Conservation (phyloP, 2,113 vertebrate species). For the Meles meles region DNA sequence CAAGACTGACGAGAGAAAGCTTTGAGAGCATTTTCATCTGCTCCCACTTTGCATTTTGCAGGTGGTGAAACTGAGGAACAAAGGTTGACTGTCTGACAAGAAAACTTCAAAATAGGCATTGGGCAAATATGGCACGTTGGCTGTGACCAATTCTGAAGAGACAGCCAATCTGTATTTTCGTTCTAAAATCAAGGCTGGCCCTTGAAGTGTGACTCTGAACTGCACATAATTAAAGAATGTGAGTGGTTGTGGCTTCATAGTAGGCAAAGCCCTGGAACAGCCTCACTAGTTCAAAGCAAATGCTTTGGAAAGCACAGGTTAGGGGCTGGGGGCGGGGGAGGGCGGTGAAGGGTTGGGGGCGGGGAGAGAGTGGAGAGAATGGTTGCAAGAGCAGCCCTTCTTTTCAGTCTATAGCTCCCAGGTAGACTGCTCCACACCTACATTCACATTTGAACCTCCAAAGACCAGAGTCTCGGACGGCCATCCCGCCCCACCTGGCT, state of each 20-base stretch:
- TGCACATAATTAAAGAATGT: background rate
- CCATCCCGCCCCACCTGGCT: background rate
- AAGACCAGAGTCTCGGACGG: background rate
- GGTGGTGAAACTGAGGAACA: background rate
- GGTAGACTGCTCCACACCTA: background rate
- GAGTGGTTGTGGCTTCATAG: background rate
- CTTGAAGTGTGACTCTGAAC: background rate
- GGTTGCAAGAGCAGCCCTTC: background rate
- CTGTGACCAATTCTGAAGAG: background rate
- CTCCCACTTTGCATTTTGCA: background rate
- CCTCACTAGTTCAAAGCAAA: background rate
- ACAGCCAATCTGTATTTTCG: background rate
- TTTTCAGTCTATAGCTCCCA: background rate
- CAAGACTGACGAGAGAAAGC: background rate
- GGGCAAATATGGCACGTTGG: background rate
- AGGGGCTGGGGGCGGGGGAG: no score
- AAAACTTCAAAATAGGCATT: slow-evolving; percentile 3
- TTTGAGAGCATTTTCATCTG: background rate
- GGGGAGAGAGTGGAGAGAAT: background rate
- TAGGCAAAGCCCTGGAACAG: background rate
- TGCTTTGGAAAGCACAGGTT: background rate
- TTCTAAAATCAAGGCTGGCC: background rate
- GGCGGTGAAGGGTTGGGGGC: fast-evolving
- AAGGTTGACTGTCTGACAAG: background rate
- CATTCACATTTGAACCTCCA: background rate